These are phyloP conservation scores for Diorhabda sublineata DNA, from an alignment of 1,140 invertebrate genomes.

Conservation along the genomic window DNA sequence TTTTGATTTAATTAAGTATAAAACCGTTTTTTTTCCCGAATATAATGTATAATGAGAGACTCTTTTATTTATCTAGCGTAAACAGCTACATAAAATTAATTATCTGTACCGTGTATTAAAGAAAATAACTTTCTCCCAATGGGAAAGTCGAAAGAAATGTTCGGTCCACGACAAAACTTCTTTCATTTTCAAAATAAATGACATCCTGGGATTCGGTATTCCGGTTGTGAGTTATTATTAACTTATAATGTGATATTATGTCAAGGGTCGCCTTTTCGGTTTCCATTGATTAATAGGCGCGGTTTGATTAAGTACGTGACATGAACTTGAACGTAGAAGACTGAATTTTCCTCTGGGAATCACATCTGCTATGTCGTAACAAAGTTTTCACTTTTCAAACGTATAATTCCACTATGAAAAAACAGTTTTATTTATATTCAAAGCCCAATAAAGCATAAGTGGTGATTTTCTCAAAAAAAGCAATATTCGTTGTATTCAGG, in stretches of 20 bases:
- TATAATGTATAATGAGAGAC: too few species aligned
- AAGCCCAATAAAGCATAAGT: too few species aligned
- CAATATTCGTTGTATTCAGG: too few species aligned
- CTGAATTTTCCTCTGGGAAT: conserved; percentile 23
- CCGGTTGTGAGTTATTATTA: conserved; percentile 21
- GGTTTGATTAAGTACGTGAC: conserved; percentile 36
- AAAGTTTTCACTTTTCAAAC: not conserved
- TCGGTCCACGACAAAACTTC: conserved; percentile 1
- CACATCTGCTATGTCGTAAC: not conserved
- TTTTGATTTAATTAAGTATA: too few species aligned
- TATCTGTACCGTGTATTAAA: not conserved
- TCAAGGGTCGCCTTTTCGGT: conserved; percentile 18
- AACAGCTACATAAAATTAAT: not conserved
- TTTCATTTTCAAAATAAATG: conserved; percentile 9
- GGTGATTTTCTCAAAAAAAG: too few species aligned
- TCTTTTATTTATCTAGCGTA: not conserved
- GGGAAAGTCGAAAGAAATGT: not conserved
- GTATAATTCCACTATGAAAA: too few species aligned
- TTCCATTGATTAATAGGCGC: conserved; percentile 31
- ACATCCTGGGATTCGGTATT: conserved; percentile 7
- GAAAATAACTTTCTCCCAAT: conserved; percentile 12
- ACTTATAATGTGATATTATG: conserved; percentile 27
- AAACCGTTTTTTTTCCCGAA: too few species aligned
- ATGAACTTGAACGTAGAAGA: conserved; percentile 30
- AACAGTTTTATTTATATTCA: too few species aligned